Conservation (phyloP, 2,113 vertebrate species). For the Anolis carolinensis region DNA sequence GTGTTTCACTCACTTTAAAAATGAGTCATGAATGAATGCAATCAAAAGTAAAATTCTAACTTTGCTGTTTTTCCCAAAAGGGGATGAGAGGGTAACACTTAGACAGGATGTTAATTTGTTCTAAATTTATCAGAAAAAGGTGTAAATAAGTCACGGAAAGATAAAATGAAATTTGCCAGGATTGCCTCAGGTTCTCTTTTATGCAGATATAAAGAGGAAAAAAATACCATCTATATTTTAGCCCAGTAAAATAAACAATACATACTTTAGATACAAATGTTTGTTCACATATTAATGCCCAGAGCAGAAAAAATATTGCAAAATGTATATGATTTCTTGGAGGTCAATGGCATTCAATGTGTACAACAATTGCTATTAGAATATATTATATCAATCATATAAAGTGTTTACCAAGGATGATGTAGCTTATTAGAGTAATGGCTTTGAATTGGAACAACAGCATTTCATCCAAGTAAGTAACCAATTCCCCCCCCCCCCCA, state of each 20-base stretch:
- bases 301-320: neutral
- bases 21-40: slow-evolving; percentile 72
- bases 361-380: neutral
- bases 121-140: slow-evolving; percentile 50
- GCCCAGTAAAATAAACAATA: neutral
- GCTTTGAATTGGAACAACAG: neutral
- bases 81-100: slow-evolving; percentile 57
- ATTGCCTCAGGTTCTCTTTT: neutral
- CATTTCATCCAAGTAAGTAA: neutral
- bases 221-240: neutral
- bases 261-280: neutral
- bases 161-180: slow-evolving; percentile 14
- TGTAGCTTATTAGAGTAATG: too few relatives aligned
- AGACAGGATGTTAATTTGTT: slow-evolving; percentile 53
- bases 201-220: neutral
- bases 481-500: neutral
- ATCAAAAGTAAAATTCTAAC: slow-evolving; percentile 71
- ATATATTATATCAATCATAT: neutral
- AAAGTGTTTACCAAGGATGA: neutral
- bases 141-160: slow-evolving; percentile 22
- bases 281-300: neutral
- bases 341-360: neutral
- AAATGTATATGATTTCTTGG: neutral
- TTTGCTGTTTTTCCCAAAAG: slow-evolving; percentile 65
- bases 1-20: slow-evolving; percentile 71